Evolutionary conservation across 1,140 invertebrate species (phyloP), one percentile per base, ranked within the genome.

Genomic region (Plectus sambesii): DNA sequence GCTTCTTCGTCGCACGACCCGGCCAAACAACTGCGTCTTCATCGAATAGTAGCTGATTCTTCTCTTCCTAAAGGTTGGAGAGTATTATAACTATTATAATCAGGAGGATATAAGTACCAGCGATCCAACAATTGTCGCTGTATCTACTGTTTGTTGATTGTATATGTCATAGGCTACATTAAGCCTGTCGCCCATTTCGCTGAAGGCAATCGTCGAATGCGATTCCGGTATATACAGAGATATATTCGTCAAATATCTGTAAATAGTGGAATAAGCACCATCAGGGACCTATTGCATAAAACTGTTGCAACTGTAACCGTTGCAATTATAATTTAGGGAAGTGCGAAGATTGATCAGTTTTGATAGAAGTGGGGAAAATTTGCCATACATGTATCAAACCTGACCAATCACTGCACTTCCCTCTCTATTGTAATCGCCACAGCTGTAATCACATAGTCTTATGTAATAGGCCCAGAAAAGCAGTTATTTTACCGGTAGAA

Each of bases 21-120:
- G 61, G 47, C 62, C 62, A 65, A 26, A 49, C 33, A 47, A 65
- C 67, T 6, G 35, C 40, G 26, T 66, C 62, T 15, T 63, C 51
- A 5, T 63, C 17, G 9, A 25, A 26, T 17, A 64, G 40, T 29
- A 20, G 23, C 5, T 15, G 20, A 17, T 17, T 26, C 6, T 17
- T 29, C 8, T 41, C 42, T 51, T 19, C 5, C 51, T 15, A 56
- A 25, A 9, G 47, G 5, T 42, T 1, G 1, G 1, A 51, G 12
- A 9, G 38, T 2, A 48, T 29, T 27, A 17, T 49, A 27, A 15
- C 3, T 26, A 38, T 26, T 27, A n/a, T n/a, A n/a, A n/a, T n/a
- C n/a, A n/a, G n/a, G n/a, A n/a, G n/a, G n/a, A n/a, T n/a, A n/a
- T n/a, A n/a, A n/a, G n/a, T 5, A 62, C 62, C 55, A 59, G 48